Evolutionary conservation across 2,113 vertebrate genomes (phyloP).

Genomic region (Madoqua kirkii): DNA sequence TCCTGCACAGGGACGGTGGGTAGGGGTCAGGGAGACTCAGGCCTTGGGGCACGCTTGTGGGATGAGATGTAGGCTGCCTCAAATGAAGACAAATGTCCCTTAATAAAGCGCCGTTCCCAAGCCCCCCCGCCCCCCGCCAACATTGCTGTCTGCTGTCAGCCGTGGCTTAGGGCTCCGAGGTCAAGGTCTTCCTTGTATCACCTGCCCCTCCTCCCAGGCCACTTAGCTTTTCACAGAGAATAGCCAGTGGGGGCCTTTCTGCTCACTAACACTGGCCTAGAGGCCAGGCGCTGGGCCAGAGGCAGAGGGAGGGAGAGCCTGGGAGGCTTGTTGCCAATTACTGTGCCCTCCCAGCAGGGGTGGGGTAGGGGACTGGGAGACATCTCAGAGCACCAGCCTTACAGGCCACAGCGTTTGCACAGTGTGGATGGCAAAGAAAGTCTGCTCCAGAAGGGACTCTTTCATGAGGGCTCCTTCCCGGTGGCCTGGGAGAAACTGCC

Average conservation of each 20-base stretch:
- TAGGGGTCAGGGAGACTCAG: constrained; percentile 50
- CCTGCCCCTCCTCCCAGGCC: background rate
- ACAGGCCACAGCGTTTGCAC: background rate
- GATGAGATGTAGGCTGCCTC: constrained; percentile 61
- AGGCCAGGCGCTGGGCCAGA: constrained; percentile 1
- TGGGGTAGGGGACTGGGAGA: background rate
- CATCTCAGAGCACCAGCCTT: background rate
- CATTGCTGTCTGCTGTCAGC: constrained; percentile 54
- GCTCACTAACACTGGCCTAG: background rate
- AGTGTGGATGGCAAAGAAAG: background rate
- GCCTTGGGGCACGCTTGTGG: constrained; percentile 43
- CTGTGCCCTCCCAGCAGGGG: background rate
- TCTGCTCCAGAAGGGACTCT: background rate
- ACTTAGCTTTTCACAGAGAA: constrained; percentile 63
- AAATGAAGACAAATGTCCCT: constrained; percentile 75
- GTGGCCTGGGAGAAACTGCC: background rate
- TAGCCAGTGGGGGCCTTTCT: constrained; percentile 4
- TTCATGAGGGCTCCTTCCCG: background rate
- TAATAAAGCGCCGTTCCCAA: constrained; percentile 63
- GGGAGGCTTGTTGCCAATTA: constrained; percentile 15
- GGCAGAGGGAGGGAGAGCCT: background rate
- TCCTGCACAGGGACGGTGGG: background rate
- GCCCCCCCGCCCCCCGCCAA: background rate
- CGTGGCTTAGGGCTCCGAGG: constrained; percentile 52
- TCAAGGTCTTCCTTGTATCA: constrained; percentile 56